phyloP scores from a whole-genome alignment of 2,888 invertebrate species.

The Acanthosoma haemorrhoidale region DNA sequence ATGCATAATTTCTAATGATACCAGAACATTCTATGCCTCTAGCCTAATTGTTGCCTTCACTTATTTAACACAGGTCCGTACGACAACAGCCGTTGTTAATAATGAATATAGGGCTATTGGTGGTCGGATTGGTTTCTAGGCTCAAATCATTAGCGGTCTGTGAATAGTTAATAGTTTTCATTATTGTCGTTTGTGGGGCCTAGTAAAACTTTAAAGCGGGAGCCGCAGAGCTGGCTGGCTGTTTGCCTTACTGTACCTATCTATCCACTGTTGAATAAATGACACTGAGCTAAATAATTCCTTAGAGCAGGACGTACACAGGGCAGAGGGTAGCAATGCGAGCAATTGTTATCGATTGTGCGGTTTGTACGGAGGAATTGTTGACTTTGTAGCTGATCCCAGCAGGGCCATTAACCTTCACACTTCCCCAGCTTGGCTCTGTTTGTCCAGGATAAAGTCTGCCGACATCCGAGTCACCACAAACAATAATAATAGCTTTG shows the following conservation, averaged over 20 bases:
- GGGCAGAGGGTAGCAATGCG: not conserved
- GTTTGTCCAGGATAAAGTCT: not conserved
- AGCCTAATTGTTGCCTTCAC: too few relatives aligned
- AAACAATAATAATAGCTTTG: too few relatives aligned
- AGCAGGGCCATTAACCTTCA: too few relatives aligned
- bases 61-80: not conserved
- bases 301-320: not conserved
- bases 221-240: not conserved
- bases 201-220: not conserved
- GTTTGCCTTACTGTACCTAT: too few relatives aligned
- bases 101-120: not conserved
- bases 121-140: not conserved
- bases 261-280: too few relatives aligned
- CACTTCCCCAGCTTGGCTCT: too few relatives aligned
- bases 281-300: too few relatives aligned
- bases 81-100: not conserved
- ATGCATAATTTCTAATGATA: too few relatives aligned
- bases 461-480: too few relatives aligned
- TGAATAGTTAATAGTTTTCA: not conserved
- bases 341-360: constrained; percentile 9
- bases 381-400: not conserved
- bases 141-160: not conserved
- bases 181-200: not conserved
- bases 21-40: too few relatives aligned
- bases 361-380: not conserved